Percentiles rank a stretch among this genome's conserved stretches.
Conservation (phyloP, 2,113 vertebrate genomes). For the Hipposideros armiger region DNA sequence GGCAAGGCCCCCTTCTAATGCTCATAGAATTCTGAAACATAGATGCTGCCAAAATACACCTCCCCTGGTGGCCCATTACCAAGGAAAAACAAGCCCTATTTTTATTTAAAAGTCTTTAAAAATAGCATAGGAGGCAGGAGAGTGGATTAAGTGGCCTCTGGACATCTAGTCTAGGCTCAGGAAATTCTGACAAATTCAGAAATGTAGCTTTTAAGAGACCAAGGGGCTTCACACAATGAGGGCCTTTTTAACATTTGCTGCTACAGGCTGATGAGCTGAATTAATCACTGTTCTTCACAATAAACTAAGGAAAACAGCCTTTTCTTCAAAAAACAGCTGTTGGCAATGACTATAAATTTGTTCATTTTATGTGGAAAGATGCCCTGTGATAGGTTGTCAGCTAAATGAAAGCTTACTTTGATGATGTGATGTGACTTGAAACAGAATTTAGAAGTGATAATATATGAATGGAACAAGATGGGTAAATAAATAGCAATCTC, state of each 20-base stretch:
- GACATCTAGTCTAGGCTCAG: background rate
- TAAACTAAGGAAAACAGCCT: conserved; percentile 67
- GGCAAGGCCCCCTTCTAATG: background rate
- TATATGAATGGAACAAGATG: background rate
- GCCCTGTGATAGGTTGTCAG: conserved; percentile 66
- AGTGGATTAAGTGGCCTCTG: background rate
- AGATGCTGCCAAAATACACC: background rate
- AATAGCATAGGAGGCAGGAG: background rate
- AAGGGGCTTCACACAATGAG: background rate
- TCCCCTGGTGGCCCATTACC: background rate
- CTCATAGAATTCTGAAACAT: background rate
- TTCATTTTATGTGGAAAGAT: conserved; percentile 69
- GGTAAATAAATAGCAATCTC: conserved; percentile 46
- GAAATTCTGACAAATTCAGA: conserved; percentile 54
- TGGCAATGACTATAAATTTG: conserved; percentile 74
- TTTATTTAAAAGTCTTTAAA: conserved; percentile 31
- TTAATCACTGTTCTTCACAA: conserved; percentile 69
- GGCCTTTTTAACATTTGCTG: conserved; percentile 47
- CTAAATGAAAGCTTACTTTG: conserved; percentile 71
- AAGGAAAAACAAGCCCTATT: background rate
- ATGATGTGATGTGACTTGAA: conserved; percentile 58
- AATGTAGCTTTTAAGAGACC: background rate
- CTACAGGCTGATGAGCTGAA: conserved; percentile 72
- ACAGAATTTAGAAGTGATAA: conserved; percentile 61
- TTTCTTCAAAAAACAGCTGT: conserved; percentile 77